Percentiles rank a stretch among this genome's conserved stretches.
These are phyloP conservation scores for Myocastor coypus DNA, from an alignment of 2,113 vertebrate species.

Conservation along the genomic window DNA sequence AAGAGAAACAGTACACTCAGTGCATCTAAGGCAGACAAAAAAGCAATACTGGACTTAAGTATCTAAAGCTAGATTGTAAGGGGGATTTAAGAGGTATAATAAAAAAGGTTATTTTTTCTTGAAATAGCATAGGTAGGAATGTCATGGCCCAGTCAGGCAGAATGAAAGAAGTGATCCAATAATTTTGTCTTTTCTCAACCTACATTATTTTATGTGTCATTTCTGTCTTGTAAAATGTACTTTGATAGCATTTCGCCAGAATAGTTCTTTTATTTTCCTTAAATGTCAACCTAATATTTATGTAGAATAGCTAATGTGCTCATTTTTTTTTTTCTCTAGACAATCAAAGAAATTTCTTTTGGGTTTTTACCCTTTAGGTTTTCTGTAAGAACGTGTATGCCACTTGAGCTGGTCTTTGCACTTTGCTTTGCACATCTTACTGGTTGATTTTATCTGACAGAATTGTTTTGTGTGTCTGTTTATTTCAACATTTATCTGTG, in stretches of 20 bases:
- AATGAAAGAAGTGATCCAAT: background rate
- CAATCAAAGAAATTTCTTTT: background rate
- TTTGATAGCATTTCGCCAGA: background rate
- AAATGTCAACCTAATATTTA: background rate
- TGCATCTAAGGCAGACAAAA: background rate
- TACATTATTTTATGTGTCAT: background rate
- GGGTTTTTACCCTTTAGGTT: background rate
- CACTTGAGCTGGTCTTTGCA: background rate
- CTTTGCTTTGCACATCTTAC: background rate
- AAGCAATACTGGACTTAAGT: background rate
- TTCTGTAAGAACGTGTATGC: background rate
- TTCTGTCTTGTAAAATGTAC: background rate
- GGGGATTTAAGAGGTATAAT: background rate
- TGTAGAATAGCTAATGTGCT: background rate
- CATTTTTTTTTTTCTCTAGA: background rate
- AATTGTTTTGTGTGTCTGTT: background rate
- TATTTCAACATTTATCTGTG: background rate
- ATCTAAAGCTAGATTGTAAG: background rate
- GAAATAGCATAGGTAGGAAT: background rate
- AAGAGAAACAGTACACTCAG: background rate
- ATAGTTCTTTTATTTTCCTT: background rate
- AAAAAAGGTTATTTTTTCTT: background rate
- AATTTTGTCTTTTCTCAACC: background rate
- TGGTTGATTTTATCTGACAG: background rate
- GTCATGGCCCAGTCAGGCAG: background rate